A percentile compares a stretch with the other conserved stretches of the same genome.
phyloP scores from a whole-genome alignment of 2,797 vertebrate species.

The Ctenosaura bakeri region DNA sequence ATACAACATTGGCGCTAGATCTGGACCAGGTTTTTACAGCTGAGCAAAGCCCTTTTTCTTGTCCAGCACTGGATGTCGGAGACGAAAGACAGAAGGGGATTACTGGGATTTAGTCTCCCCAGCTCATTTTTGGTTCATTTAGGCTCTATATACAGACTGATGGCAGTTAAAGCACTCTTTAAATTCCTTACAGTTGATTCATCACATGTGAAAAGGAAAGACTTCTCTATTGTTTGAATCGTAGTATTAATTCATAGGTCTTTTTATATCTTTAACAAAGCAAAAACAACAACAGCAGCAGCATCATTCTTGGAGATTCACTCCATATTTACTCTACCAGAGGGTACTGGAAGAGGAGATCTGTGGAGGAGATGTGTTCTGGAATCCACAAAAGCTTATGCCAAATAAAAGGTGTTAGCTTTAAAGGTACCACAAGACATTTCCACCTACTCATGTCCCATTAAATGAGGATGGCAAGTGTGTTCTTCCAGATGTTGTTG shows the following conservation, averaged over 20 bases:
- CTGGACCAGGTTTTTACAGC: not conserved
- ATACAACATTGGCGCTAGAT: not conserved
- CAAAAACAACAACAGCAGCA: too few relatives aligned
- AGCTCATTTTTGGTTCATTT: constrained; percentile 48
- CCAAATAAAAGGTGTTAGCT: too few relatives aligned
- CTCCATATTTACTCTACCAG: constrained; percentile 40
- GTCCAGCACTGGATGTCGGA: constrained; percentile 46
- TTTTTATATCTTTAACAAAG: constrained; percentile 41
- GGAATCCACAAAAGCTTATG: too few relatives aligned
- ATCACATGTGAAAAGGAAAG: constrained; percentile 51
- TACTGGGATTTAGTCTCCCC: constrained; percentile 46
- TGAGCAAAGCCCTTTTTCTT: constrained; percentile 16
- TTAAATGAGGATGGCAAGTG: too few relatives aligned
- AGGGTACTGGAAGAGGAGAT: too few relatives aligned
- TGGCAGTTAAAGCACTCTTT: constrained; percentile 58
- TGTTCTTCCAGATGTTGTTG: too few relatives aligned
- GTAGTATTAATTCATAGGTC: not conserved
- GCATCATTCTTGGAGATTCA: constrained; percentile 46
- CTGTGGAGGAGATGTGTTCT: too few relatives aligned
- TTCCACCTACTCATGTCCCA: too few relatives aligned
- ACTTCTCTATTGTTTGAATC: constrained; percentile 43
- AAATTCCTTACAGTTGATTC: constrained; percentile 47
- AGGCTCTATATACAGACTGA: constrained; percentile 34
- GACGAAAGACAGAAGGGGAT: constrained; percentile 47
- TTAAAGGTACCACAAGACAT: too few relatives aligned